A percentile compares a stretch with the other conserved stretches of the same genome.
Evolutionary conservation across 2,888 invertebrate species (phyloP).

Genomic region (Eupithecia inturbata): DNA sequence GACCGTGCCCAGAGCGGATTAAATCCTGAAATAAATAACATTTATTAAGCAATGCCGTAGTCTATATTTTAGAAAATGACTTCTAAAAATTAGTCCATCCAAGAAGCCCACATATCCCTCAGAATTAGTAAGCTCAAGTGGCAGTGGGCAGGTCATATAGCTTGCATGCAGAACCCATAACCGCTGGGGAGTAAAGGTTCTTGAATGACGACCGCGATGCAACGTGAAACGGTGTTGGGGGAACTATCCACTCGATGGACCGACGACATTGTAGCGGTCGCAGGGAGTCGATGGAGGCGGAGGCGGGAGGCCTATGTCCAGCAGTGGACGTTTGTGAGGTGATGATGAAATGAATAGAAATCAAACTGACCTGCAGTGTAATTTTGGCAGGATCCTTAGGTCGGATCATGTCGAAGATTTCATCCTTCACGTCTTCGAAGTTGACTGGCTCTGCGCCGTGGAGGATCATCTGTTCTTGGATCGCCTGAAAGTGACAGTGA

Average conservation of each 20-base stretch:
- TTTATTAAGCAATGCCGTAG: neutral
- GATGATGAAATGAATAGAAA: neutral
- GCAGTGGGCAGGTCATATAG: neutral
- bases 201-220: too few species aligned
- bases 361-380: conserved; percentile 81
- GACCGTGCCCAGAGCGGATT: conserved; percentile 94
- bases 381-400: conserved; percentile 93
- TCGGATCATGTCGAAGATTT: conserved; percentile 99
- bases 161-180: neutral
- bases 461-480: conserved; percentile 94
- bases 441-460: conserved; percentile 95
- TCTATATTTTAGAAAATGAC: neutral
- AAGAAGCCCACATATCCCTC: neutral
- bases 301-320: neutral
- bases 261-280: too few species aligned
- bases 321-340: neutral
- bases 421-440: conserved; percentile 98
- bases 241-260: too few species aligned
- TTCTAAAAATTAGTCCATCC: neutral
- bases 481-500: conserved; percentile 85
- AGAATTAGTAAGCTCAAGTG: neutral
- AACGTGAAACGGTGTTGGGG: neutral
- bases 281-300: too few species aligned
- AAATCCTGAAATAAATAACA: conserved; percentile 85
- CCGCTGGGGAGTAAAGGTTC: too few species aligned